These are phyloP conservation scores for Candidula unifasciata DNA, from an alignment of 2,888 invertebrate species.

Conservation along the genomic window DNA sequence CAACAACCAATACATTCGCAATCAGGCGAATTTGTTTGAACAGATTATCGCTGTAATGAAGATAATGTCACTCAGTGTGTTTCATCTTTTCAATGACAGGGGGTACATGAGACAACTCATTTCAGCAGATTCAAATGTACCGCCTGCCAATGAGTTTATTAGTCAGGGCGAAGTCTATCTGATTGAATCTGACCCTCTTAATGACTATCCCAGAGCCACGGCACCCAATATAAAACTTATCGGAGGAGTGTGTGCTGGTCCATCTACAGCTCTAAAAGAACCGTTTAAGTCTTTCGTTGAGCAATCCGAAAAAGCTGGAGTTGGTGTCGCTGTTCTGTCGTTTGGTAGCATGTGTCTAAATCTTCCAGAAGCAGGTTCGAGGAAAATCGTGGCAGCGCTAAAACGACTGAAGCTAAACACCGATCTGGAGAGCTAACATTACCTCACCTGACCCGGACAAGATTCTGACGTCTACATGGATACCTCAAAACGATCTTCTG, in stretches of 20 bases:
- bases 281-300: conserved; percentile 12
- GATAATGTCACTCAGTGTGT: background rate
- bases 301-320: background rate
- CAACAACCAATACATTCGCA: background rate
- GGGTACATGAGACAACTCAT: background rate
- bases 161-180: conserved; percentile 39
- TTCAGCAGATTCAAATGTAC: background rate
- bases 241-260: conserved; percentile 26
- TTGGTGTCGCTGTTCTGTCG: background rate
- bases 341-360: conserved; percentile 7
- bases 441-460: conserved; percentile 51
- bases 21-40: background rate
- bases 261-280: background rate
- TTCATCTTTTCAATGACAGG: conserved; percentile 3
- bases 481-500: background rate
- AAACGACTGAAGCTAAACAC: conserved; percentile 41
- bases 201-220: conserved; percentile 36
- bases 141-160: conserved; percentile 13
- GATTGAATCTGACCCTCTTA: conserved; percentile 40
- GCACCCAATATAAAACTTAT: conserved; percentile 47
- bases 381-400: conserved; percentile 5
- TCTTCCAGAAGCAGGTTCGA: background rate
- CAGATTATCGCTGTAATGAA: background rate
- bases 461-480: conserved; percentile 39
- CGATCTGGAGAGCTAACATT: conserved; percentile 50